A percentile compares a stretch with the other conserved stretches of the same genome.
Evolutionary conservation across 2,797 vertebrate species (phyloP).

Genomic region (Remorina albescens): DNA sequence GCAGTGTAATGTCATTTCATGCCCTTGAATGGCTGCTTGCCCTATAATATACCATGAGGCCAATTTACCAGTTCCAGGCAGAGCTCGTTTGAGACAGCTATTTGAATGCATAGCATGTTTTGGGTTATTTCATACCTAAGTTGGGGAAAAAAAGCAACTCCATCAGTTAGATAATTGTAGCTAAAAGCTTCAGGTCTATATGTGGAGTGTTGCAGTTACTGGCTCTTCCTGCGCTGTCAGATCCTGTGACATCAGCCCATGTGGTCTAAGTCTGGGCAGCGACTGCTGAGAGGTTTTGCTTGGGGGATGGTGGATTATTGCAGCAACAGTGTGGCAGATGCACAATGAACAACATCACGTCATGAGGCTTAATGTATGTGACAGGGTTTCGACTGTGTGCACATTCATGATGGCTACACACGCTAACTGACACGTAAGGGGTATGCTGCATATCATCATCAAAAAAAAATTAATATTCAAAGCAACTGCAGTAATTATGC

Average conservation of each 20-base stretch:
- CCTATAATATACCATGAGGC: constrained; percentile 51
- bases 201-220: constrained; percentile 22
- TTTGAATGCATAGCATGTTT: constrained; percentile 49
- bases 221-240: constrained; percentile 56
- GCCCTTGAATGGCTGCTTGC: constrained; percentile 32
- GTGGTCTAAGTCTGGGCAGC: constrained; percentile 32
- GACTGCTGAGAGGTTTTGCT: constrained; percentile 35
- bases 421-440: constrained; percentile 26
- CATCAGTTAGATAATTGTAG: constrained; percentile 23
- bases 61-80: constrained; percentile 52
- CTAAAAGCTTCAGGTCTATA: constrained; percentile 23
- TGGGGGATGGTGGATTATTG: constrained; percentile 48
- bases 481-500: constrained; percentile 41
- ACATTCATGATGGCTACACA: constrained; percentile 30
- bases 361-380: constrained; percentile 38
- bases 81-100: constrained; percentile 12
- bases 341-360: constrained; percentile 50
- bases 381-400: constrained; percentile 25
- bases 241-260: constrained; percentile 56
- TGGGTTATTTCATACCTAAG: constrained; percentile 33
- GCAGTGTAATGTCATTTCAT: constrained; percentile 54
- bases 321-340: constrained; percentile 55
- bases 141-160: not conserved
- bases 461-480: constrained; percentile 38
- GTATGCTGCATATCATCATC: constrained; percentile 43